A percentile compares a stretch with the other conserved stretches of the same genome.
These are phyloP conservation scores for Spea bombifrons DNA, from an alignment of 2,113 vertebrate genomes.

Conservation along the genomic window DNA sequence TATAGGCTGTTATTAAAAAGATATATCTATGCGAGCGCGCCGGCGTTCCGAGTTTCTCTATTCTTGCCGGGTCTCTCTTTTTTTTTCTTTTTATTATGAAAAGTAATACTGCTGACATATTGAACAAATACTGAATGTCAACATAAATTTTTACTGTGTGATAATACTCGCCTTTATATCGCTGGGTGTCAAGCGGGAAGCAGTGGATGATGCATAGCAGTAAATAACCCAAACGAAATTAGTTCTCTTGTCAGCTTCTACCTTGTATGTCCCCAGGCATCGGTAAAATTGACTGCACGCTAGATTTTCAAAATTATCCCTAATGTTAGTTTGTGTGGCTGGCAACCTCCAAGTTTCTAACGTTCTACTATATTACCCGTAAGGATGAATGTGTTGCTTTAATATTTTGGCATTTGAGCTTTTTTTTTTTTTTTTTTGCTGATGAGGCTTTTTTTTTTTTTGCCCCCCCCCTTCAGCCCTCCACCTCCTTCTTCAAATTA, in stretches of 20 bases:
- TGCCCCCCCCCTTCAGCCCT: neutral
- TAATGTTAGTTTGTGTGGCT: conserved; percentile 90
- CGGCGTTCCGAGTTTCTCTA: conserved; percentile 70
- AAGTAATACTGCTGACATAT: conserved; percentile 83
- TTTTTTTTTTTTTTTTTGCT: no score
- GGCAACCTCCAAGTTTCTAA: conserved; percentile 87
- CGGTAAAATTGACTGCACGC: conserved; percentile 97
- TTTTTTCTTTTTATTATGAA: conserved; percentile 80
- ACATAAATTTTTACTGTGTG: conserved; percentile 91
- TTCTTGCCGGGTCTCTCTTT: conserved; percentile 51
- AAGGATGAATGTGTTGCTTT: conserved; percentile 95
- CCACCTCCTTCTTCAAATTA: conserved; percentile 69
- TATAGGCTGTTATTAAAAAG: conserved; percentile 96
- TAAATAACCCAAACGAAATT: conserved; percentile 98
- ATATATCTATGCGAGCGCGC: conserved; percentile 88
- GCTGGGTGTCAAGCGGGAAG: conserved; percentile 86
- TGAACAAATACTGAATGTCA: conserved; percentile 82
- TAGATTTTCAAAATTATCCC: conserved; percentile 99
- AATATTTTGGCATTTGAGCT: conserved; percentile 79
- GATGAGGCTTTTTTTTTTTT: conserved; percentile 65
- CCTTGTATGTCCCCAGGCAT: conserved; percentile 91
- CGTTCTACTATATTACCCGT: conserved; percentile 87
- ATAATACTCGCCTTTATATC: conserved; percentile 85
- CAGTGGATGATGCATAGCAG: conserved; percentile 93
- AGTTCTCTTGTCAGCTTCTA: conserved; percentile 92